These are phyloP conservation scores for Euura saliciscinereae DNA, from an alignment of 1,140 invertebrate genomes.

Conservation along the genomic window DNA sequence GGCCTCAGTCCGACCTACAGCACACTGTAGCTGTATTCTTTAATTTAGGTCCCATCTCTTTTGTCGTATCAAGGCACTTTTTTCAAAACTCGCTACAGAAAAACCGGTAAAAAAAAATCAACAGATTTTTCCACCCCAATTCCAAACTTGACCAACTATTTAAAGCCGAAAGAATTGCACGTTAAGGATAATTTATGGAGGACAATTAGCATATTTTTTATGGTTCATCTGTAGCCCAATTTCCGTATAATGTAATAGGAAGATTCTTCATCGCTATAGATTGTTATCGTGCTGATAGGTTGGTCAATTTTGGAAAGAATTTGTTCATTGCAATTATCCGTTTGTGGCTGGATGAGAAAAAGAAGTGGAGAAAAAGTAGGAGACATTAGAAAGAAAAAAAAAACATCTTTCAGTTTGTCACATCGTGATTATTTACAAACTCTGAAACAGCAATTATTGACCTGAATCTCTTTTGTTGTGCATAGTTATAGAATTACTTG, in stretches of 20 bases:
- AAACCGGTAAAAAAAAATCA: neutral
- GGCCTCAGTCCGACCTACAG: constrained; percentile 46
- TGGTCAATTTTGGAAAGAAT: constrained; percentile 5
- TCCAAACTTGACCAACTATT: constrained; percentile 11
- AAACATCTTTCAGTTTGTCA: neutral
- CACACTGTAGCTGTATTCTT: constrained; percentile 34
- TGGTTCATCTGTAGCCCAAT: no score
- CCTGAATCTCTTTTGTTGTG: constrained; percentile 1
- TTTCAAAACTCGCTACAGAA: constrained; percentile 8
- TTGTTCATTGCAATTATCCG: neutral
- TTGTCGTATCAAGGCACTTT: constrained; percentile 46
- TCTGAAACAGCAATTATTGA: constrained; percentile 9
- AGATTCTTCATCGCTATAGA: no score
- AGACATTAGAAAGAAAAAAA: neutral
- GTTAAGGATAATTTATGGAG: no score
- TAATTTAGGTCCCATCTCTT: constrained; percentile 42
- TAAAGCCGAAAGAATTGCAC: no score
- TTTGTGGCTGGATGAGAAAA: neutral
- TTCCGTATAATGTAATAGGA: no score
- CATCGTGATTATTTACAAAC: constrained; percentile 4
- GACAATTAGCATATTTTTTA: no score
- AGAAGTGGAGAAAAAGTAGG: neutral
- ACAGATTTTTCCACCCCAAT: neutral
- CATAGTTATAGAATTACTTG: neutral
- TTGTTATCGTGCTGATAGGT: neutral